Conservation (phyloP, 2,888 invertebrate species). For the Spatulosminthurus flaviceps region DNA sequence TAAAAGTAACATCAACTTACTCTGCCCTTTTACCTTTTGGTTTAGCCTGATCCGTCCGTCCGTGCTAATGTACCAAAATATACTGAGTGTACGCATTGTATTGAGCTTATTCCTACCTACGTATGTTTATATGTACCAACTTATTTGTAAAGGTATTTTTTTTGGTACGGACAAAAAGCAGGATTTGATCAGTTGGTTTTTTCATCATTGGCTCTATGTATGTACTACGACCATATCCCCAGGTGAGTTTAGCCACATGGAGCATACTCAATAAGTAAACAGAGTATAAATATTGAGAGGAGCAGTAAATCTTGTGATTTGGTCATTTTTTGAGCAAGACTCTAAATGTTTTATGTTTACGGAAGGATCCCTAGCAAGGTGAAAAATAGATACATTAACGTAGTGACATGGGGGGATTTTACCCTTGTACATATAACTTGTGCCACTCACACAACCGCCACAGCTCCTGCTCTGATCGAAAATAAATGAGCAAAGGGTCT, state of each 20-base stretch:
- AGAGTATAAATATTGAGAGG: slow-evolving; percentile 44
- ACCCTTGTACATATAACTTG: background rate
- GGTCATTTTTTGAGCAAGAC: slow-evolving; percentile 35
- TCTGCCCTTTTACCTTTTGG: no score
- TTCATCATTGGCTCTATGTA: slow-evolving; percentile 15
- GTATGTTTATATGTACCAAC: no score
- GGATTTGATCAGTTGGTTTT: slow-evolving; percentile 24
- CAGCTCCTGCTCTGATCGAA: background rate
- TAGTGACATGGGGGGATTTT: slow-evolving; percentile 12
- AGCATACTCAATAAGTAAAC: slow-evolving; percentile 42
- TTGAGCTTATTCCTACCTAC: no score
- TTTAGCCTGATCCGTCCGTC: no score
- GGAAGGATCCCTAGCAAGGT: slow-evolving; percentile 1
- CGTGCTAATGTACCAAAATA: no score
- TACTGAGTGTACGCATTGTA: no score
- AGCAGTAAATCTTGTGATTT: slow-evolving; percentile 40
- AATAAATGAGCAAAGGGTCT: background rate
- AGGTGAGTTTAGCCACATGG: slow-evolving; percentile 27
- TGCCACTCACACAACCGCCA: background rate
- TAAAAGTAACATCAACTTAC: no score
- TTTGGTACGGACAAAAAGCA: background rate
- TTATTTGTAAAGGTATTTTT: background rate
- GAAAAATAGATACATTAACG: slow-evolving; percentile 9
- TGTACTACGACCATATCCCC: slow-evolving; percentile 16
- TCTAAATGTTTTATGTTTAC: slow-evolving; percentile 34